Conservation (phyloP, 1,140 invertebrate genomes). For the Grapholita molesta region DNA sequence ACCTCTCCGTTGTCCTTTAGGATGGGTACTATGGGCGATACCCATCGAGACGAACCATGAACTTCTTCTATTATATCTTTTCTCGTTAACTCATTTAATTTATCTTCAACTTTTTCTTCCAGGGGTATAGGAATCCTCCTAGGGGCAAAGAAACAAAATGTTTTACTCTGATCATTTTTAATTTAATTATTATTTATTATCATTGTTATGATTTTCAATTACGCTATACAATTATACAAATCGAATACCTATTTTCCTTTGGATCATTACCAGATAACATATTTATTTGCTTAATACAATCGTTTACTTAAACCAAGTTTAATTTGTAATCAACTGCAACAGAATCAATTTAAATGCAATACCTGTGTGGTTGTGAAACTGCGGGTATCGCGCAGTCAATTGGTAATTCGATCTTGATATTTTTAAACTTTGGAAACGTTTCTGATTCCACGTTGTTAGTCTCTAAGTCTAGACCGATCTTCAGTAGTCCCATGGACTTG, state of each 20-base stretch:
- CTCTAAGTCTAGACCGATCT: not conserved
- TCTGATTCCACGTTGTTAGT: not conserved
- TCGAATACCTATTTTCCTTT: too few species aligned
- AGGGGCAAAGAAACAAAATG: too few species aligned
- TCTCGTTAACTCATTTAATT: not conserved
- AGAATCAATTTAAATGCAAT: not conserved
- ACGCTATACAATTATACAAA: too few species aligned
- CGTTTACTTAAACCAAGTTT: too few species aligned
- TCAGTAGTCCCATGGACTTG: not conserved
- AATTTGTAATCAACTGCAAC: too few species aligned
- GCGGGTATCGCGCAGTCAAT: not conserved
- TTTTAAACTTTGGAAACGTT: constrained; percentile 4
- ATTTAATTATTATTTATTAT: too few species aligned
- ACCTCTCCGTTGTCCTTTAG: constrained; percentile 24
- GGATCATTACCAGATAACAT: too few species aligned
- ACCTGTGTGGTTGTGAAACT: not conserved
- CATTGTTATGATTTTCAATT: too few species aligned
- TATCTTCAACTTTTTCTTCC: not conserved
- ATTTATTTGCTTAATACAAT: too few species aligned
- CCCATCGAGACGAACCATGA: constrained; percentile 20
- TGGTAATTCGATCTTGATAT: not conserved
- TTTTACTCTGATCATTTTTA: too few species aligned
- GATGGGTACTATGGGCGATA: constrained; percentile 26
- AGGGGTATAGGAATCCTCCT: not conserved
- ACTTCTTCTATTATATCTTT: constrained; percentile 21